Percentiles rank a stretch among this genome's conserved stretches.
These are phyloP conservation scores for Bettongia penicillata DNA, from an alignment of 2,113 vertebrate species.

Conservation along the genomic window DNA sequence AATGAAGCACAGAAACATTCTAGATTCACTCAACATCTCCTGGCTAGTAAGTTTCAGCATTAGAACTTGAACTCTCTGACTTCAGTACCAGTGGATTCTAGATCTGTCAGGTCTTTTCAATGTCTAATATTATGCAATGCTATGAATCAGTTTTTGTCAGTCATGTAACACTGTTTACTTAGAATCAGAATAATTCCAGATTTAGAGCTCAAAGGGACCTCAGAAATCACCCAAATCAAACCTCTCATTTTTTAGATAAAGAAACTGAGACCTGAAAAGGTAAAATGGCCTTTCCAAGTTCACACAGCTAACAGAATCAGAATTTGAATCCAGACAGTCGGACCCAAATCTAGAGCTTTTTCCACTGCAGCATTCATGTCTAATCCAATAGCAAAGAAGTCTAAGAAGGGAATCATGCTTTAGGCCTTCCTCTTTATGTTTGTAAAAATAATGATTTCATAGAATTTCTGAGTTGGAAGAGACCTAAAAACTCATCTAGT, in stretches of 20 bases:
- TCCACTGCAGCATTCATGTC: not conserved
- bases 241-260: no score
- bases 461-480: not conserved
- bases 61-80: not conserved
- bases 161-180: not conserved
- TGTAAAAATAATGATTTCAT: slow-evolving; percentile 36
- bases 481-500: not conserved
- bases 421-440: slow-evolving; percentile 45
- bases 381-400: not conserved
- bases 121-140: not conserved
- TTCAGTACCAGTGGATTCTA: not conserved
- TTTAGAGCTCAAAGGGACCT: not conserved
- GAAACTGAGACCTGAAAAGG: not conserved
- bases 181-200: not conserved
- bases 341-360: not conserved
- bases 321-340: not conserved
- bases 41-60: not conserved
- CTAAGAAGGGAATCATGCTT: slow-evolving; percentile 30
- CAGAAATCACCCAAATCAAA: not conserved
- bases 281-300: not conserved
- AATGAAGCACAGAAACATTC: not conserved
- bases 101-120: not conserved
- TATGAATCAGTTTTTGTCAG: not conserved
- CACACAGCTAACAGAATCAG: not conserved
- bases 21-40: no score